A percentile compares a stretch with the other conserved stretches of the same genome.
Conservation (phyloP, 53 echinoderm and acorn worm species). For the Echinarachnius parma region DNA sequence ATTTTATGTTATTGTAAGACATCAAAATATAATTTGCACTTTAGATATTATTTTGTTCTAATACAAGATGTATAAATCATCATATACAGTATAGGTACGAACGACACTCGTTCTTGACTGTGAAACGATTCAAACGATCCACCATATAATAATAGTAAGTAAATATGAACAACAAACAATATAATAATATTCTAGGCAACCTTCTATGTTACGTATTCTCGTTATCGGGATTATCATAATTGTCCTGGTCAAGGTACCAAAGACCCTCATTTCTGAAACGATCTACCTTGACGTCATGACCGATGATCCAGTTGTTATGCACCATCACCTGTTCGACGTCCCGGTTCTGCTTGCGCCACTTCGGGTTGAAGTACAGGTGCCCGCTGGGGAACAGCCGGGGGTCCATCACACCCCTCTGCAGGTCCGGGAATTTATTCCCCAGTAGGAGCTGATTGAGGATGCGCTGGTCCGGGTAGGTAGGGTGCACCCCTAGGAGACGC, state of each 20-base stretch:
- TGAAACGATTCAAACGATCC: too few relatives aligned
- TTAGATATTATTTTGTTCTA: too few relatives aligned
- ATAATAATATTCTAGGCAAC: too few relatives aligned
- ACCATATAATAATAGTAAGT: too few relatives aligned
- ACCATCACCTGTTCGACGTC: slow-evolving; percentile 57
- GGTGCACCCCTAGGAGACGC: slow-evolving; percentile 20
- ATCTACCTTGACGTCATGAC: slow-evolving; percentile 58
- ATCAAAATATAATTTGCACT: too few relatives aligned
- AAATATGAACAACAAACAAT: too few relatives aligned
- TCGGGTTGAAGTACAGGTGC: slow-evolving; percentile 54
- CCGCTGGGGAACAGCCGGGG: slow-evolving; percentile 64
- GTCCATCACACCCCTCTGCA: slow-evolving; percentile 47
- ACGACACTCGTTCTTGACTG: too few relatives aligned
- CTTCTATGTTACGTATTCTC: too few relatives aligned
- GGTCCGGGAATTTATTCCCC: background rate
- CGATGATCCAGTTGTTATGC: slow-evolving; percentile 76
- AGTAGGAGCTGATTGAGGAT: slow-evolving; percentile 52
- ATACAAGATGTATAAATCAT: too few relatives aligned
- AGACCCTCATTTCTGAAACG: slow-evolving; percentile 44
- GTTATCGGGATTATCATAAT: too few relatives aligned
- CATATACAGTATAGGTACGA: too few relatives aligned
- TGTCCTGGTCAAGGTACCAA: slow-evolving; percentile 41
- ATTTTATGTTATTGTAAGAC: too few relatives aligned
- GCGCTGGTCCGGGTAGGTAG: slow-evolving; percentile 58
- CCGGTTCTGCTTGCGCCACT: slow-evolving; percentile 25